phyloP scores from a whole-genome alignment of 2,797 vertebrate species.

The Notolepis coatsorum region DNA sequence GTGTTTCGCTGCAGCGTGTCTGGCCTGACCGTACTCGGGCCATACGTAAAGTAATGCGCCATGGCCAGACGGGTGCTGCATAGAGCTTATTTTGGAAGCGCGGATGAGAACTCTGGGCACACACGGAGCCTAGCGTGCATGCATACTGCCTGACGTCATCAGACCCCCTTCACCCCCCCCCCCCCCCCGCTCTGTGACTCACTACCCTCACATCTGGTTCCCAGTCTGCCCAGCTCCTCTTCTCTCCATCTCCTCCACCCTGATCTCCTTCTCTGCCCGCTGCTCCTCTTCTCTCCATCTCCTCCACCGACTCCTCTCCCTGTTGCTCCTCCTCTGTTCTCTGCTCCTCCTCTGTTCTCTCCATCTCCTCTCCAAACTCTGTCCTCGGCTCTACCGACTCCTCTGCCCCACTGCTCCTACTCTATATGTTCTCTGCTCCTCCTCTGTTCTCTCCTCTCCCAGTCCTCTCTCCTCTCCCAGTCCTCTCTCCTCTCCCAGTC shows the following conservation, averaged over 20 bases:
- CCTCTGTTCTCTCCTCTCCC: too few relatives aligned
- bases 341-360: too few relatives aligned
- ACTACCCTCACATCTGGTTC: constrained; percentile 76
- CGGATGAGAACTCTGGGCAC: constrained; percentile 54
- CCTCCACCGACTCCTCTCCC: too few relatives aligned
- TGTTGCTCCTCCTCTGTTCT: too few relatives aligned
- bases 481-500: too few relatives aligned
- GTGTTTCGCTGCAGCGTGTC: constrained; percentile 12
- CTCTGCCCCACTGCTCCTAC: too few relatives aligned
- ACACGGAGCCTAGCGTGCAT: constrained; percentile 57
- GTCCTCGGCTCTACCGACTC: too few relatives aligned
- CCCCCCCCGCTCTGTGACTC: constrained; percentile 66
- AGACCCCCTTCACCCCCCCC: constrained; percentile 57
- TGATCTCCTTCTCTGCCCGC: constrained; percentile 28
- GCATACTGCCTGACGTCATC: constrained; percentile 67
- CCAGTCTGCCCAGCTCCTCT: constrained; percentile 63
- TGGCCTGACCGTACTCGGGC: constrained; percentile 27
- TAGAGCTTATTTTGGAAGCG: constrained; percentile 72
- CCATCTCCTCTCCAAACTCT: too few relatives aligned
- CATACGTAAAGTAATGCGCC: constrained; percentile 62
- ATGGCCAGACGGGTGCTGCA: constrained; percentile 59
- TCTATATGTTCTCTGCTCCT: constrained; percentile 26
- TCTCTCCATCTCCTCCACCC: constrained; percentile 37
- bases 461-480: too few relatives aligned
- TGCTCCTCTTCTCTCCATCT: too few relatives aligned